Evolutionary conservation across 2,888 invertebrate genomes (phyloP), one percentile per base, ranked within the genome.

Genomic region (Chrysotoxum bicinctum): DNA sequence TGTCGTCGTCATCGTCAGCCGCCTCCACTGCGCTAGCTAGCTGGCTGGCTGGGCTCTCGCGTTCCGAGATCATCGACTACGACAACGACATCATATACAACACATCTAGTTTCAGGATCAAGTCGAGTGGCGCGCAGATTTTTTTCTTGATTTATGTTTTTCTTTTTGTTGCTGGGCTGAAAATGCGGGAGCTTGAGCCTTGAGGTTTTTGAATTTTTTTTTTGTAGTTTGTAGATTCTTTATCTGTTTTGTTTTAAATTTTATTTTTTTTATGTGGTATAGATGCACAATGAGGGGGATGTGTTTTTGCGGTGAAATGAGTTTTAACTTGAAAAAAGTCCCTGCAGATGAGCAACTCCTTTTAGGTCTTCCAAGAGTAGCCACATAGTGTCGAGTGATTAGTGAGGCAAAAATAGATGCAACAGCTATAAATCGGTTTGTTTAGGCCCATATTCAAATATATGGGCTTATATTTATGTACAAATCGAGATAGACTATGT

Each of bases 71-170:
- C 64, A 48, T 21, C 45, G 64, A 50, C 62, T 35, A 54, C 54
- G 32, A 43, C 82, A 52, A 64, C 80, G 50, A 70, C 43, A 66
- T 23, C 60, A 62, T 19, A 45, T 58, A 21, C 73, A 45, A 48
- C 66, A 74, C 84, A 80, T 84, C 84, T 84, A 68, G 80, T 80
- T 84, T 80, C 84, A 84, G 80, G 84, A 84, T 84, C 84, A 84
- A 80, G 70, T 80, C 84, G 66, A 76, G 75, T 80, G 70, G 64
- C 54, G 74, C 52, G 58, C 56, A 66, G 76, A 77, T 58, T 45
- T 52, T 72, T 35, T 32, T 30, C 7, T 50, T 68, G 7, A 30
- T 40, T 16, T 45, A 58, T 62, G 19, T 43, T 30, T 26, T 16
- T 43, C 3, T 62, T 56, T 19, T 58, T 35, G 2, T 16, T 52